Evolutionary conservation across 2,888 invertebrate genomes (phyloP).

Genomic region (Phengaris arion): DNA sequence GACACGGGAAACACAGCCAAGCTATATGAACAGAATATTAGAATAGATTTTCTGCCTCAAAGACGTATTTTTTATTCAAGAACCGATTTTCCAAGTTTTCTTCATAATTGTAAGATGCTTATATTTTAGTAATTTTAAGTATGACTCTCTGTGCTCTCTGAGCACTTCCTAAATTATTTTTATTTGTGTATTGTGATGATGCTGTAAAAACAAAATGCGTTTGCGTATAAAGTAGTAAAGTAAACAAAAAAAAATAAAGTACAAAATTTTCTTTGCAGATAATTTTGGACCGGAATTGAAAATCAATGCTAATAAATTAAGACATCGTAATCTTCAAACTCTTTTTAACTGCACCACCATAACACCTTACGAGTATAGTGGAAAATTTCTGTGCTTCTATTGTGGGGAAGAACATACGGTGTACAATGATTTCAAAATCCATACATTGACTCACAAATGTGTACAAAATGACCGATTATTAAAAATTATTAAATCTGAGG

Average conservation of each 20-base stretch:
- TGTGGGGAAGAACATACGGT: constrained; percentile 55
- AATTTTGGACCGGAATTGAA: constrained; percentile 50
- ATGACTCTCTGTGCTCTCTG: no score
- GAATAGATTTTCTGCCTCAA: not conserved
- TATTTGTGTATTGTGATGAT: not conserved
- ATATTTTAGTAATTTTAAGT: not conserved
- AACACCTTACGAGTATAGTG: constrained; percentile 67
- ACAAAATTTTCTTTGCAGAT: constrained; percentile 69
- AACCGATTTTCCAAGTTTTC: not conserved
- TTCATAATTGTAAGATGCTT: not conserved
- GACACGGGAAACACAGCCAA: constrained; percentile 57
- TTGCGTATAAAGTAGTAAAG: no score
- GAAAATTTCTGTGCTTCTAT: constrained; percentile 65
- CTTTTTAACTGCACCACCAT: constrained; percentile 67
- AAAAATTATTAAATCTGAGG: constrained; percentile 52
- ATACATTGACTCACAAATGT: constrained; percentile 56
- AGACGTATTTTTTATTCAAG: not conserved
- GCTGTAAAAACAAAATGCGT: not conserved
- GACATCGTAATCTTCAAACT: constrained; percentile 56
- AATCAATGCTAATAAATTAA: constrained; percentile 47
- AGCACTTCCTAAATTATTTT: not conserved
- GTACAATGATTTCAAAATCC: constrained; percentile 50
- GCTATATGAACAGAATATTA: constrained; percentile 41
- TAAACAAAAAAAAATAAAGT: constrained; percentile 23
- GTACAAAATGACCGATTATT: constrained; percentile 53